Conservation (phyloP, 2,888 invertebrate species). For the Cantharis rustica region DNA sequence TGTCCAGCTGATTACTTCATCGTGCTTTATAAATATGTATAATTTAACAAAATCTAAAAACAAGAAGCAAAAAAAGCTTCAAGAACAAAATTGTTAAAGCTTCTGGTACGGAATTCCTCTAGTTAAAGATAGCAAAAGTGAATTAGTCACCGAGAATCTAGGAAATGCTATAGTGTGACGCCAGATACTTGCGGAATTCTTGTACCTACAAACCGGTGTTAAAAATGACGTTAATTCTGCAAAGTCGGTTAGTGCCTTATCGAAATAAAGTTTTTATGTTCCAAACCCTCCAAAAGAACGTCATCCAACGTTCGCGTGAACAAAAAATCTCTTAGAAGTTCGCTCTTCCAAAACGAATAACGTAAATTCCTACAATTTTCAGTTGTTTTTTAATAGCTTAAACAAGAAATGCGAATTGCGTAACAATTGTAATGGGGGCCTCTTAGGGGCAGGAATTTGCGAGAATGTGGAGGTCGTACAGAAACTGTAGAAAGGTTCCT, state of each 20-base stretch:
- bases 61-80: neutral
- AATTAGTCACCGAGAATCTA: conserved; percentile 19
- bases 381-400: neutral
- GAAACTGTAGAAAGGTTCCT: conserved; percentile 32
- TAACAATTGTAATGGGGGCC: conserved; percentile 24
- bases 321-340: neutral
- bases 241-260: neutral
- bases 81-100: neutral
- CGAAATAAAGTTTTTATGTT: neutral
- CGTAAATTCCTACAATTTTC: neutral
- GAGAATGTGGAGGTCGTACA: conserved; percentile 33
- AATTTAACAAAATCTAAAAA: neutral
- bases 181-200: conserved; percentile 25
- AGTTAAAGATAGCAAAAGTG: conserved; percentile 24
- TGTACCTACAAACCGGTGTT: conserved; percentile 7
- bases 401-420: conserved; percentile 18
- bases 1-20: neutral
- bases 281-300: neutral
- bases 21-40: neutral
- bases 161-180: conserved; percentile 15
- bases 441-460: conserved; percentile 28
- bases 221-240: conserved; percentile 10
- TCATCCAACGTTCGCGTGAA: neutral
- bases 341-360: neutral
- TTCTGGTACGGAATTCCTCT: conserved; percentile 5